Percentiles rank a stretch among this genome's conserved stretches.
Evolutionary conservation across 2,797 vertebrate genomes (phyloP).

Genomic region (Sebastes baramenuke): DNA sequence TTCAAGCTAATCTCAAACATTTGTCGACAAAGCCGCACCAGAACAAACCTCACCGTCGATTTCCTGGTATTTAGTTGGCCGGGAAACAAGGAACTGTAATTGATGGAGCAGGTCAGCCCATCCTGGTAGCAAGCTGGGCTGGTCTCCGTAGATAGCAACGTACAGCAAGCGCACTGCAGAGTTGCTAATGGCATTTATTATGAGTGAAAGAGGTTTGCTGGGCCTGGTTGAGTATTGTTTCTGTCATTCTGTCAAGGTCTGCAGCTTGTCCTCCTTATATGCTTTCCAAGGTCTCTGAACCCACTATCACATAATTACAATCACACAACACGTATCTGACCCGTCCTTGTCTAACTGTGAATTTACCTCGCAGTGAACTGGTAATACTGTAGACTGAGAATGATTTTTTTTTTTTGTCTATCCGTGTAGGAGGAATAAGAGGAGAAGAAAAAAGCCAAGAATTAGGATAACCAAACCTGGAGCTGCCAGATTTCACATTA

Average conservation of each 20-base stretch:
- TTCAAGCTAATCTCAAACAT: background rate
- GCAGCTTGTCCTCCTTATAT: slow-evolving; percentile 84
- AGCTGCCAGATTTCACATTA: background rate
- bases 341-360: background rate
- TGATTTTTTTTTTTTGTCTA: background rate
- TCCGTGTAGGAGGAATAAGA: background rate
- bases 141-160: slow-evolving; percentile 86
- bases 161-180: slow-evolving; percentile 81
- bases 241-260: slow-evolving; percentile 80
- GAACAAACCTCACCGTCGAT: background rate
- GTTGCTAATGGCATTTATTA: slow-evolving; percentile 90
- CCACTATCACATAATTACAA: slow-evolving; percentile 72
- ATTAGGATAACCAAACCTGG: background rate
- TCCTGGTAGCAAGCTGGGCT: slow-evolving; percentile 81
- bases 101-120: slow-evolving; percentile 85
- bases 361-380: background rate
- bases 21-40: background rate
- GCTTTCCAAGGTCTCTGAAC: slow-evolving; percentile 82
- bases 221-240: slow-evolving; percentile 79
- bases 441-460: background rate
- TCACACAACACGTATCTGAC: background rate
- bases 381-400: background rate
- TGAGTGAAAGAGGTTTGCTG: slow-evolving; percentile 84
- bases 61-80: slow-evolving; percentile 33
- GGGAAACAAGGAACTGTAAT: slow-evolving; percentile 84